A percentile compares a stretch with the other conserved stretches of the same genome.
Conservation (phyloP, 2,113 vertebrate species). For the Herpailurus yagouaroundi region DNA sequence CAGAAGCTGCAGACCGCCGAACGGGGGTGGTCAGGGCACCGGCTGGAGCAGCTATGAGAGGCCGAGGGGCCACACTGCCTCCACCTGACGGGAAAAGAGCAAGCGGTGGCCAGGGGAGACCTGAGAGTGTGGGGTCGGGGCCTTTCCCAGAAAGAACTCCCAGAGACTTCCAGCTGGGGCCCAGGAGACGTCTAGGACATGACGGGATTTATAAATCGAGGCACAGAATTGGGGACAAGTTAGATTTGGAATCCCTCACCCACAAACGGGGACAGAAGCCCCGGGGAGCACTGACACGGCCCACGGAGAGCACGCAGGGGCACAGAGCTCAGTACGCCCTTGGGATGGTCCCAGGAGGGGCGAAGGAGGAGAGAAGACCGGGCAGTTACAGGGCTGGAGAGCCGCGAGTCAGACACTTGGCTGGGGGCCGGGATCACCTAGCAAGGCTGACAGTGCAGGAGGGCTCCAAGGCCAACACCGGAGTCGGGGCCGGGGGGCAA, state of each 20-base stretch:
- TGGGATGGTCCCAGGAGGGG: neutral
- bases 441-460: neutral
- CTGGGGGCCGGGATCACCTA: neutral
- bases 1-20: accelerated
- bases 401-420: neutral
- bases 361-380: neutral
- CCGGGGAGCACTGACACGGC: neutral
- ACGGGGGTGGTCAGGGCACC: neutral
- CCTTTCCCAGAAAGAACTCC: too few species aligned
- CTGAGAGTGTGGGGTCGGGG: too few species aligned
- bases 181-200: accelerated
- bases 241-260: neutral
- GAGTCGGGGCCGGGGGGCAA: neutral
- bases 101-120: too few species aligned
- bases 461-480: neutral
- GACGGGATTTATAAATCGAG: neutral
- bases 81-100: neutral
- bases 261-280: neutral
- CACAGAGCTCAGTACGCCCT: neutral
- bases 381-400: neutral
- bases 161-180: neutral
- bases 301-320: neutral
- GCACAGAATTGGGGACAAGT: neutral
- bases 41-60: too few species aligned
- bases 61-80: too few species aligned